These are phyloP conservation scores for Mercenaria mercenaria DNA, from an alignment of 1,140 invertebrate species.

Conservation along the genomic window DNA sequence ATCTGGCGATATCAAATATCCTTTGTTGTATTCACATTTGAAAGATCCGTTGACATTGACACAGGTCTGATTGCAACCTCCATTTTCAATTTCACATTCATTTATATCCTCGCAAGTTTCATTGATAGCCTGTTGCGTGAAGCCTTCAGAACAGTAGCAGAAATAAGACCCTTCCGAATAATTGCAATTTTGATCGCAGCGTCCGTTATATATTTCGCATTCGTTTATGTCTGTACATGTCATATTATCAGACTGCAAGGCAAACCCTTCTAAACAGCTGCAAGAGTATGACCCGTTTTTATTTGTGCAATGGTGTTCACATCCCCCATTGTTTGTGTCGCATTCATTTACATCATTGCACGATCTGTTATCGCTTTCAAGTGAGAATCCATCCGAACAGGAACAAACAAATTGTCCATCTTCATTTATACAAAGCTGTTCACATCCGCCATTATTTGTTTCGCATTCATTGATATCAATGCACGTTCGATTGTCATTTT, in stretches of 20 bases:
- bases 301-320: background rate
- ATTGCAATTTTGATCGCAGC: background rate
- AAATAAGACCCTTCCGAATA: background rate
- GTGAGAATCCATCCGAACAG: background rate
- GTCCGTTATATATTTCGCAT: too few relatives aligned
- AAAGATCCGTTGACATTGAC: slow-evolving; percentile 24
- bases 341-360: background rate
- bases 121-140: background rate
- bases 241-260: background rate
- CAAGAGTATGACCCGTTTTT: background rate
- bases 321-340: background rate
- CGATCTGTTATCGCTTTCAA: background rate
- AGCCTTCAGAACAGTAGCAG: background rate
- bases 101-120: background rate
- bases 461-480: slow-evolving; percentile 12
- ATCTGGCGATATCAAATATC: slow-evolving; percentile 21
- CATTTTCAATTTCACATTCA: slow-evolving; percentile 53
- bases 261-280: background rate
- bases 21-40: slow-evolving; percentile 45
- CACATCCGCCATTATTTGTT: background rate
- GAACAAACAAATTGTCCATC: background rate
- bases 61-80: slow-evolving; percentile 12
- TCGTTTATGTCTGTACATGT: background rate
- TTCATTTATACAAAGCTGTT: background rate
- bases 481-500: background rate